Evolutionary conservation across 2,113 vertebrate genomes (phyloP), one percentile per base, ranked within the genome.

Genomic region (Uropsilus gracilis): DNA sequence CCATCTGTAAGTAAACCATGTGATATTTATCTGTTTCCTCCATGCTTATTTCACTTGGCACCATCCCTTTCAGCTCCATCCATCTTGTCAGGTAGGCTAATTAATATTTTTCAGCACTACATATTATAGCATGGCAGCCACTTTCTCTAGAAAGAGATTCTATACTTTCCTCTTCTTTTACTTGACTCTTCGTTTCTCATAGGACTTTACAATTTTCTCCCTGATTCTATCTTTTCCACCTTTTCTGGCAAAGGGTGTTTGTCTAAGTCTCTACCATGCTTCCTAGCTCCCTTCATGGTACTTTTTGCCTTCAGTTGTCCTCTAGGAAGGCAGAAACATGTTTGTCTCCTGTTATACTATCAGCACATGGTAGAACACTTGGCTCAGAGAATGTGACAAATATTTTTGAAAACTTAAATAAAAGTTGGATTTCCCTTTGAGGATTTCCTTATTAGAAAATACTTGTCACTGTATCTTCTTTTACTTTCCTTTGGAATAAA

Each of bases 401-500:
- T 78, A 71, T 94, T 55, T 85, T 86, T 48, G 26, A 80, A 68
- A 26, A 37, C 72, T 91, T 94, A 14, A 91, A 84, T 90, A 73
- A 95, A 78, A 93, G 3, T 91, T 95, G 66, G 32, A 57, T 95
- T 82, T 93, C 37, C 39, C 80, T 93, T 75, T 50, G 6, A n/a
- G 88, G 48, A 86, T 88, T 92, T 13, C 14, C 55, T 86, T 66
- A 75, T 37, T 48, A 17, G 34, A 71, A 88, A 81, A 71, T 30
- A 48, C 42, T 61, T 28, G 73, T 55, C 61, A 73, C 26, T 88
- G 84, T 81, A 81, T 76, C 39, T 81, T 53, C 46, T 57, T 89
- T 89, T 91, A 87, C 26, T 85, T 78, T 85, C 57, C 44, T 92
- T 96, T 96, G 42, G 16, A 82, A 93, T 89, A 81, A 93, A 89